Evolutionary conservation across 2,888 invertebrate species (phyloP).

Genomic region (Caenorhabditis sp.): DNA sequence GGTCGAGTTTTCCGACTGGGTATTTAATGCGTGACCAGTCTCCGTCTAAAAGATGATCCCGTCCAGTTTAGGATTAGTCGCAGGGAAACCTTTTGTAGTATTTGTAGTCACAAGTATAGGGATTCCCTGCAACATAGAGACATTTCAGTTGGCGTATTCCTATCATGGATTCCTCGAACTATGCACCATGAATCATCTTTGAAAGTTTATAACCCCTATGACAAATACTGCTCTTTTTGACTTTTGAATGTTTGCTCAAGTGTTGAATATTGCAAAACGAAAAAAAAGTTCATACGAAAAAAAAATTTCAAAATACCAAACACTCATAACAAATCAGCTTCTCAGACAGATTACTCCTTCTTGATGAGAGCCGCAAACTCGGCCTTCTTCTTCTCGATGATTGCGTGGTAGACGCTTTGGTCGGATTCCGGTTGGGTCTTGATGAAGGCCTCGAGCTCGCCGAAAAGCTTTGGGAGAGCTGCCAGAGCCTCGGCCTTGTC

Average conservation of each 20-base stretch:
- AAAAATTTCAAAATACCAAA: neutral
- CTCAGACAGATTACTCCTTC: neutral
- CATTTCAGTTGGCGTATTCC: too few relatives aligned
- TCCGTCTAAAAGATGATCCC: too few relatives aligned
- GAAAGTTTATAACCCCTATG: neutral
- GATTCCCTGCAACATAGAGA: too few relatives aligned
- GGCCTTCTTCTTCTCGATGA: slow-evolving; percentile 43
- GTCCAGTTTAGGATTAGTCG: too few relatives aligned
- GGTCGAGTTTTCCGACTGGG: too few relatives aligned
- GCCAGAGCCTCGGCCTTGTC: slow-evolving; percentile 18
- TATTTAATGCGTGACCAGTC: too few relatives aligned
- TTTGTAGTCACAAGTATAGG: too few relatives aligned
- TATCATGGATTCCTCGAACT: too few relatives aligned
- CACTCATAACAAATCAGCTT: neutral
- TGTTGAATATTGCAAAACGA: too few relatives aligned
- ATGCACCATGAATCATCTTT: too few relatives aligned
- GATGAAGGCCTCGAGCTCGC: slow-evolving; percentile 43
- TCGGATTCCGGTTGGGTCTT: slow-evolving; percentile 45
- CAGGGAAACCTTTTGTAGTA: too few relatives aligned
- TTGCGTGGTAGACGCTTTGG: slow-evolving; percentile 39
- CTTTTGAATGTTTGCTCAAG: neutral
- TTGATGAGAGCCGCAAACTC: slow-evolving; percentile 23
- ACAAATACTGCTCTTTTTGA: neutral
- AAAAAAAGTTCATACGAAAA: neutral
- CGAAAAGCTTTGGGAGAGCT: slow-evolving; percentile 11